Conservation (phyloP, 2,797 vertebrate species). For the Sardinella longiceps region DNA sequence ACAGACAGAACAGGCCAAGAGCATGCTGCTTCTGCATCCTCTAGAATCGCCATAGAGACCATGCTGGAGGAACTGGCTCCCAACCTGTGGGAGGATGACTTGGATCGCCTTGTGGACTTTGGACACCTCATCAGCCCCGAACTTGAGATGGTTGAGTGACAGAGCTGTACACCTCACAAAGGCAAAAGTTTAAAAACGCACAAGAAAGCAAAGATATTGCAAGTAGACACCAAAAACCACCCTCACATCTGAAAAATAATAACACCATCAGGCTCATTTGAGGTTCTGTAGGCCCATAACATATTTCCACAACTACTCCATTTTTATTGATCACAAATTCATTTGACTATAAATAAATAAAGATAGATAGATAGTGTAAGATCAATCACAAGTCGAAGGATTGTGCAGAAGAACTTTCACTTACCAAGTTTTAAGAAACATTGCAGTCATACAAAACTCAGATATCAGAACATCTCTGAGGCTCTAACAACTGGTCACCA, state of each 20-base stretch:
- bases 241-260: too few relatives aligned
- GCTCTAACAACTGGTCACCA: too few relatives aligned
- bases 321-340: background rate
- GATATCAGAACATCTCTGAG: too few relatives aligned
- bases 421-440: too few relatives aligned
- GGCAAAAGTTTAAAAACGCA: background rate
- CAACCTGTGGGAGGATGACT: slow-evolving; percentile 85
- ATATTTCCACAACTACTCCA: background rate
- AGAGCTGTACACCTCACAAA: background rate
- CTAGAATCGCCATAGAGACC: slow-evolving; percentile 77
- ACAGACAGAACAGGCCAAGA: background rate
- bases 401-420: too few relatives aligned
- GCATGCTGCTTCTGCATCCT: slow-evolving; percentile 70
- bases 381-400: too few relatives aligned
- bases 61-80: slow-evolving; percentile 86
- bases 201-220: too few relatives aligned
- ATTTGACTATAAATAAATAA: background rate
- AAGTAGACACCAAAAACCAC: too few relatives aligned
- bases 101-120: slow-evolving; percentile 83
- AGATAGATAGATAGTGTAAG: background rate
- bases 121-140: slow-evolving; percentile 84
- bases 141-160: slow-evolving; percentile 78
- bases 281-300: too few relatives aligned
- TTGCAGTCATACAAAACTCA: too few relatives aligned
- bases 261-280: too few relatives aligned